phyloP scores from a whole-genome alignment of 2,888 invertebrate species.

The Chironomus riparius region DNA sequence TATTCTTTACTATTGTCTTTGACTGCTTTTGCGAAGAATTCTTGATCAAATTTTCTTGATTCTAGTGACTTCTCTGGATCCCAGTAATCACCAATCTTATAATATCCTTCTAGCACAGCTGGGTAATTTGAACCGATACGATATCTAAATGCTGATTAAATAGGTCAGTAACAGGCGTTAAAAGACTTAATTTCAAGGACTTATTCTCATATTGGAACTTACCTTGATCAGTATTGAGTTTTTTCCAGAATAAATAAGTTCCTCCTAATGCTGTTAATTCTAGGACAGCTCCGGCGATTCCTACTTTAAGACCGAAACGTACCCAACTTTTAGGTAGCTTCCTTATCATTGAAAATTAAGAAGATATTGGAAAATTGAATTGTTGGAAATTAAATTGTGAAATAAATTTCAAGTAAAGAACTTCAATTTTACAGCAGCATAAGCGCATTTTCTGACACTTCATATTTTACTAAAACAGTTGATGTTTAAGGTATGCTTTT shows the following conservation, averaged over 20 bases:
- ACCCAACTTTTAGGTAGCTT: background rate
- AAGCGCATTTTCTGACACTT: no score
- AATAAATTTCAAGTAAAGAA: no score
- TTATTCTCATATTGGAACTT: conserved; percentile 34
- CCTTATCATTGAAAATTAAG: background rate
- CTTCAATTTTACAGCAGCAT: no score
- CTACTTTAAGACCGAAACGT: background rate
- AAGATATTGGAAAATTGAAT: background rate
- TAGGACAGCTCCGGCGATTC: conserved; percentile 46
- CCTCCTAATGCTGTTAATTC: conserved; percentile 42
- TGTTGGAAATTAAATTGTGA: no score
- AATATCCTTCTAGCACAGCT: conserved; percentile 57
- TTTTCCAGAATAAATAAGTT: conserved; percentile 56
- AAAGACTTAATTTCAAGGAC: conserved; percentile 17
- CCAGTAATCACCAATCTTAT: conserved; percentile 56
- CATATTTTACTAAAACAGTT: no score
- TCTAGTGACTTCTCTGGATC: conserved; percentile 41
- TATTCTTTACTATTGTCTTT: conserved; percentile 14
- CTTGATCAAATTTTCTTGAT: conserved; percentile 43
- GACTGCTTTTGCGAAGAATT: conserved; percentile 44
- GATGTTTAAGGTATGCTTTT: no score
- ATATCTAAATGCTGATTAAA: conserved; percentile 57
- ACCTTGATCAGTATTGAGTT: conserved; percentile 64
- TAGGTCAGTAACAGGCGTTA: conserved; percentile 27
- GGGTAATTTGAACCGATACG: conserved; percentile 59